Evolutionary conservation across 2,888 invertebrate genomes (phyloP), one percentile per base, ranked within the genome.

Genomic region (Piscicola geometra): DNA sequence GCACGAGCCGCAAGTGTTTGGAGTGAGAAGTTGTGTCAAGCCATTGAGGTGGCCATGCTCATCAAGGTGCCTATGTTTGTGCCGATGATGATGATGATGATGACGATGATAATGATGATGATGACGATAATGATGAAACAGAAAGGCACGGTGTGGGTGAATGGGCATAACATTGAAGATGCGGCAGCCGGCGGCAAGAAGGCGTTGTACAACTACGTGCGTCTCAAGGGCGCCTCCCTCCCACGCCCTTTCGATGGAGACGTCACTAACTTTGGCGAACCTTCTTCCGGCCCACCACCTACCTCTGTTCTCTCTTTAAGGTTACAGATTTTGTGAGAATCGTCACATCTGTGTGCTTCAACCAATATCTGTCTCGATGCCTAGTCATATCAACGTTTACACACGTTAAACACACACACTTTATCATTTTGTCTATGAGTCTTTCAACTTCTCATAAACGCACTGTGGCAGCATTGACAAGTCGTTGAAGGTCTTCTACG

Each of bases 121-220:
- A 56, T 21, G n/a, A 56, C n/a, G 25, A 25, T 25, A 21, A 56
- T 56, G 21, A 25, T 56, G 60, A 56, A 18, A 21, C 60, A 56
- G 60, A 86, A 87, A 12, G 86, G 87, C 18, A 86, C 87, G 67
- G 85, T 89, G 36, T 89, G 89, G 89, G 82, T 89, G 60, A 89
- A 89, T 81, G 82, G 84, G 67, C 87, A 87, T 82, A 88, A 88
- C 77, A 77, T 86, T 75, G 86, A 87, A 82, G 86, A 88, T 81
- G 85, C 88, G 9, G 86, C 87, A 28, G 83, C 87, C 81, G 88
- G 88, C 1, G 86, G 87, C 21, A 84, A 84, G 78, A 85, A 86
- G 83, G 86, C 30, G 3, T 32, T 60, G 66, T 35, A 33, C n/a
- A 32, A 67, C 30, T 67, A 67, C 33, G 67, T 67, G 35, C 28